phyloP scores from a whole-genome alignment of 2,113 vertebrate species.

The Scopus umbretta region DNA sequence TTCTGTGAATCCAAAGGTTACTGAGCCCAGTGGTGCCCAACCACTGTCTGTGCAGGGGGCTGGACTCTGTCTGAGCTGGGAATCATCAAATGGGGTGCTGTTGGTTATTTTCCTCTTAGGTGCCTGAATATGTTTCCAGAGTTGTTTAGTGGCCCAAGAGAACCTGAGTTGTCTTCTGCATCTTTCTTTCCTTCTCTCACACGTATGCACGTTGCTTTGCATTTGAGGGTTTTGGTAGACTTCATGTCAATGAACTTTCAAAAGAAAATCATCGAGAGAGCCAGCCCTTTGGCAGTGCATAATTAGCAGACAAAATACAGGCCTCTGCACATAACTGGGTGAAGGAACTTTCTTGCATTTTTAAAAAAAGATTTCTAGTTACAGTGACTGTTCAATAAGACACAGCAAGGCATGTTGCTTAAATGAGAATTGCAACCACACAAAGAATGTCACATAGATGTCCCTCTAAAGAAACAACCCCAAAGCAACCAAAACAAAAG shows the following conservation, averaged over 20 bases:
- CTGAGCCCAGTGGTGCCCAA: neutral
- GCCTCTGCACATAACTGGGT: neutral
- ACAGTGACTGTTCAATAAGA: neutral
- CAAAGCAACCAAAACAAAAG: neutral
- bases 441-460: neutral
- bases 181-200: neutral
- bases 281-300: neutral
- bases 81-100: neutral
- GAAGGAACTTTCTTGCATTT: neutral
- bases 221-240: neutral
- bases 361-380: neutral
- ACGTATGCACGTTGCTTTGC: neutral
- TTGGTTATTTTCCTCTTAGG: neutral
- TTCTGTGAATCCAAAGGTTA: neutral
- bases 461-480: neutral
- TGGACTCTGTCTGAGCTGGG: neutral
- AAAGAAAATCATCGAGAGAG: neutral
- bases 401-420: neutral
- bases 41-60: neutral
- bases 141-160: neutral
- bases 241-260: neutral
- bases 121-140: neutral
- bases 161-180: neutral
- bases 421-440: neutral
- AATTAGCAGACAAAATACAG: neutral